Base-by-base conservation (phyloP, 2,888 invertebrate genomes). In the Encarsia formosa region DNA sequence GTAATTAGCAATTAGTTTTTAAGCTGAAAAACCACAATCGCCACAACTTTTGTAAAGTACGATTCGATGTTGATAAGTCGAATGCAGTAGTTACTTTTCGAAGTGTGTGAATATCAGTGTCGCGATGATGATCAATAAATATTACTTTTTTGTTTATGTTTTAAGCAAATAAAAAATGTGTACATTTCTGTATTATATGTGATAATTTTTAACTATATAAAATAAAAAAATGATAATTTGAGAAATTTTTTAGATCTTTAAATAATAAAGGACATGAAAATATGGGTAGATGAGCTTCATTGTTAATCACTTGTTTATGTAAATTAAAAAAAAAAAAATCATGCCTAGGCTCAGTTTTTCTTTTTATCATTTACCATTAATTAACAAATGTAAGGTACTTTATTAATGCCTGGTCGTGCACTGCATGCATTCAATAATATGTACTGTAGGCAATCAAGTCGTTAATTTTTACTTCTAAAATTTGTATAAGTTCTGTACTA, bases 121-220 rank as follows among this genome's bases (percentile, higher is more conserved):
- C n/a, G n/a, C n/a, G n/a, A n/a, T n/a, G n/a, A n/a, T n/a, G n/a
- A n/a, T n/a, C n/a, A n/a, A n/a, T n/a, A n/a, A n/a, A n/a, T n/a
- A n/a, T n/a, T n/a, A n/a, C n/a, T n/a, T n/a, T n/a, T n/a, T n/a
- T n/a, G 42, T 40, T 46, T 40, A 37, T 35, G 39, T 40, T 47
- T 38, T 40, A 37, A 45, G 40, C 23, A 47, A 46, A 22, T 34
- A 51, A 41, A 8, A 46, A 42, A 20, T 16, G 19, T 73, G 72
- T 73, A 73, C 58, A 73, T 72, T 70, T 63, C 63, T 72, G 72
- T 72, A 71, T 64, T 59, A 72, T 72, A 71, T 65, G 66, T 67
- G 66, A 65, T 72, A 71, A 68, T 67, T 70, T 67, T 70, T 59
- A 64, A 56, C n/a, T 35, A 34, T n/a, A 38, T 41, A n/a, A 56